Evolutionary conservation across 1,140 invertebrate species (phyloP), one percentile per base, ranked within the genome.

Genomic region (Lineus longissimus): DNA sequence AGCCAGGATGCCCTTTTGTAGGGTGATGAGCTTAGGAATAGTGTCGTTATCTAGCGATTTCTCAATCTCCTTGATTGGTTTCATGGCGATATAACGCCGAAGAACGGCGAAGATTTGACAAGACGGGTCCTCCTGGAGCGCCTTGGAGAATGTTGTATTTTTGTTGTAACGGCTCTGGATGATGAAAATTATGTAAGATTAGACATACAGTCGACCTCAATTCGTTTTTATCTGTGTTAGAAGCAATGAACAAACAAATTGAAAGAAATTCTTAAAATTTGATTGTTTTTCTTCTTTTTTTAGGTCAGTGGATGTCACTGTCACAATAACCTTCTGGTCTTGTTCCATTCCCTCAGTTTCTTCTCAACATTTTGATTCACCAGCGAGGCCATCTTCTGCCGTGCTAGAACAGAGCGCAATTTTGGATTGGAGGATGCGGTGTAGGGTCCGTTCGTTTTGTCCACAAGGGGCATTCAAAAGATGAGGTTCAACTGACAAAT

Each of bases 91-190:
- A 77, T 95, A 93, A 71, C 92, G 89, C 75, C 93, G 87, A 64
- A 97, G 83, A 68, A 96, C 92, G 54, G 87, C 90, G 76, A 94
- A 92, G 66, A 98, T 84, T 81, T 97, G 94, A 83, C 95, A 93
- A 23, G 93, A 95, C 2, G 94, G 94, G 85, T 98, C 94, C 81
- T 96, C 94, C 81, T 94, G 92, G 13, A 97, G 82, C 19, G 94
- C 94, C 83, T 91, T 92, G 1, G 93, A 91, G 66, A 97, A 82
- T 31, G 91, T 88, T 29, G 94, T 96, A 31, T 91, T 82, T 81
- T 92, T 92, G 31, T 89, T 88, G 79, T 96, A 96, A 61, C 93
- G 93, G 81, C 92, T 94, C 91, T 95, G 79, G 19, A 73, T 73
- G 55, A 29, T 61, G 7, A 60, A 63, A 60, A 62, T 7, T 36